Evolutionary conservation across 2,113 vertebrate species (phyloP).

Genomic region (Hypanus sabinus): DNA sequence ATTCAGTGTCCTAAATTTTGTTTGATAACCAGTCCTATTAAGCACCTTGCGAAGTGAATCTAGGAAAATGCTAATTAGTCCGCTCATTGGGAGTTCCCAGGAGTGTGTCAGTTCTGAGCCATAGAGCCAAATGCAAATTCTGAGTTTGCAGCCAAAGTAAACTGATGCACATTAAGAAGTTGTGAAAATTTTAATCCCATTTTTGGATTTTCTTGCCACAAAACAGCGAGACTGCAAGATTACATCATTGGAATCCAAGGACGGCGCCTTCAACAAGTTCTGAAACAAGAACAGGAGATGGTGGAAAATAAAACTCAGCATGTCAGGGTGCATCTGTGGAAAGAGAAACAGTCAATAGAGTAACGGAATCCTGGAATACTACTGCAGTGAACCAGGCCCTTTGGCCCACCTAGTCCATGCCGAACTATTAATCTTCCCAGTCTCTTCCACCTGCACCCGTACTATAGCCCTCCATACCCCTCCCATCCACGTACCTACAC

Average conservation of each 20-base stretch:
- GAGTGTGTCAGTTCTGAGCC: not conserved
- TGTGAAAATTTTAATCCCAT: not conserved
- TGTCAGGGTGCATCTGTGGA: no score
- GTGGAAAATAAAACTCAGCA: no score
- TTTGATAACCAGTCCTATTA: not conserved
- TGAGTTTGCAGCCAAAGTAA: not conserved
- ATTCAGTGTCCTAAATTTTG: not conserved
- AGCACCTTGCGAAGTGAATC: not conserved
- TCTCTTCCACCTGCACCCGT: no score
- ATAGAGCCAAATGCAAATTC: not conserved
- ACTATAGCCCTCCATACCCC: no score
- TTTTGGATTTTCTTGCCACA: not conserved
- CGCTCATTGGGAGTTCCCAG: not conserved
- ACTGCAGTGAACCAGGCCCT: no score
- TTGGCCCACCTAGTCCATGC: no score
- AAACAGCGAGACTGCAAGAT: not conserved
- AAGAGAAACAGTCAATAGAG: no score
- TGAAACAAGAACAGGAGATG: no score
- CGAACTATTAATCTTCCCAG: no score
- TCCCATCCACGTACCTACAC: no score
- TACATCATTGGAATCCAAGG: not conserved
- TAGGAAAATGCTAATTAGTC: no score
- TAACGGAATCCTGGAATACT: no score
- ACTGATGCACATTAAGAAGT: not conserved
- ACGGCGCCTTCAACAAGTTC: not conserved